Evolutionary conservation across 1,140 invertebrate species (phyloP).

Genomic region (Drosophila micromelanica): DNA sequence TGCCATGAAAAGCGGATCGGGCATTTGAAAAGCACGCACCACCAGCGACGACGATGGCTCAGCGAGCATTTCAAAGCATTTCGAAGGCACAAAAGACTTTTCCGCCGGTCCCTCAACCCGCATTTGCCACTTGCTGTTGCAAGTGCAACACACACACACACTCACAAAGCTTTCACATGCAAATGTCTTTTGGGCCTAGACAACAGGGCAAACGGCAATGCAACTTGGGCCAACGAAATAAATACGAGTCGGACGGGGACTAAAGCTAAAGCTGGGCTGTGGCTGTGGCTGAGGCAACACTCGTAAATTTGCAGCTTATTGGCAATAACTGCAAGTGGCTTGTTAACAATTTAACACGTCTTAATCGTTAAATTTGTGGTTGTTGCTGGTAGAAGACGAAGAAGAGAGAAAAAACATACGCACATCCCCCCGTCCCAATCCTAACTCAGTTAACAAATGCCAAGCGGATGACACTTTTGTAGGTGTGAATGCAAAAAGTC

Average conservation of each 20-base stretch:
- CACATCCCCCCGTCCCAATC: background rate
- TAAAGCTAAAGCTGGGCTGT: background rate
- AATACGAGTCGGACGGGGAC: slow-evolving; percentile 7
- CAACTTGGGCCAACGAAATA: background rate
- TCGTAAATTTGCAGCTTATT: slow-evolving; percentile 84
- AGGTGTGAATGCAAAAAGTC: slow-evolving; percentile 78
- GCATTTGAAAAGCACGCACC: slow-evolving; percentile 17
- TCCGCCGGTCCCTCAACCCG: no score
- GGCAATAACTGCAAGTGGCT: slow-evolving; percentile 84
- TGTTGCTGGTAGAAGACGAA: slow-evolving; percentile 12
- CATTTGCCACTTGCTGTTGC: slow-evolving; percentile 28
- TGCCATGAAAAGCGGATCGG: slow-evolving; percentile 16
- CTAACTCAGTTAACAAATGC: slow-evolving; percentile 64
- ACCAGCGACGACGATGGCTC: slow-evolving; percentile 29
- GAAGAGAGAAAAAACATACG: slow-evolving; percentile 31
- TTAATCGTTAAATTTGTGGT: slow-evolving; percentile 84
- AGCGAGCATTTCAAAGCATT: slow-evolving; percentile 29
- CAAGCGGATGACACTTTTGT: slow-evolving; percentile 83
- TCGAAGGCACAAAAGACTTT: slow-evolving; percentile 18
- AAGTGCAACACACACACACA: background rate
- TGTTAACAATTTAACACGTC: slow-evolving; percentile 85
- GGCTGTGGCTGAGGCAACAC: slow-evolving; percentile 44
- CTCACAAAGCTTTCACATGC: slow-evolving; percentile 53
- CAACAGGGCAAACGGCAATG: slow-evolving; percentile 12
- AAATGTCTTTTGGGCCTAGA: slow-evolving; percentile 54